phyloP scores from a whole-genome alignment of 2,888 invertebrate genomes.

The Prosopocoilus inquinatus region DNA sequence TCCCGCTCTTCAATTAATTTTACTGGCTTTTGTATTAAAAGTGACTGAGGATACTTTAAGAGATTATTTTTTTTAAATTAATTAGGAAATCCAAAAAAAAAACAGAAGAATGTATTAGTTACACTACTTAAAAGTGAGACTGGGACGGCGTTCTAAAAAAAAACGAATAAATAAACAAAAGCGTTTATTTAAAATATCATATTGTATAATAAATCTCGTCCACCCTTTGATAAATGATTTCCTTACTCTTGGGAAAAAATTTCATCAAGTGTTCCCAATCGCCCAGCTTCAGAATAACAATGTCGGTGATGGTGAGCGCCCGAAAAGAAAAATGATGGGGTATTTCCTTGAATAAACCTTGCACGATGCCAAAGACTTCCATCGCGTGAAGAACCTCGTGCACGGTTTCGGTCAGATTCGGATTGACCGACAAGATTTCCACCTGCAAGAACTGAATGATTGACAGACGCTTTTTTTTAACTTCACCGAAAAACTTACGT shows the following conservation, averaged over 20 bases:
- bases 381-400: conserved; percentile 55
- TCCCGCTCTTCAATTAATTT: too few relatives aligned
- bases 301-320: conserved; percentile 55
- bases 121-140: too few relatives aligned
- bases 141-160: too few relatives aligned
- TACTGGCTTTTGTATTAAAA: too few relatives aligned
- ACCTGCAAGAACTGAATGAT: conserved; percentile 43
- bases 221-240: conserved; percentile 35
- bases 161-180: neutral
- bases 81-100: too few relatives aligned
- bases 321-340: conserved; percentile 58
- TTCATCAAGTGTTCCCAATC: conserved; percentile 54
- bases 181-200: conserved; percentile 2
- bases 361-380: conserved; percentile 58
- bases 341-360: conserved; percentile 56
- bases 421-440: conserved; percentile 56
- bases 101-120: too few relatives aligned
- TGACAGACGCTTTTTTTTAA: neutral
- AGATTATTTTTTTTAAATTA: too few relatives aligned
- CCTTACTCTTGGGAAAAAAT: conserved; percentile 37
- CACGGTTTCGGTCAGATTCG: conserved; percentile 51
- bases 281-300: conserved; percentile 53
- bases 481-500: conserved; percentile 41
- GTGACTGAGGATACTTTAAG: too few relatives aligned
- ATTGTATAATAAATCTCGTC: conserved; percentile 23